Percentiles rank a stretch among this genome's conserved stretches.
These are phyloP conservation scores for Morpho achilles DNA, from an alignment of 2,888 invertebrate genomes.

Conservation along the genomic window DNA sequence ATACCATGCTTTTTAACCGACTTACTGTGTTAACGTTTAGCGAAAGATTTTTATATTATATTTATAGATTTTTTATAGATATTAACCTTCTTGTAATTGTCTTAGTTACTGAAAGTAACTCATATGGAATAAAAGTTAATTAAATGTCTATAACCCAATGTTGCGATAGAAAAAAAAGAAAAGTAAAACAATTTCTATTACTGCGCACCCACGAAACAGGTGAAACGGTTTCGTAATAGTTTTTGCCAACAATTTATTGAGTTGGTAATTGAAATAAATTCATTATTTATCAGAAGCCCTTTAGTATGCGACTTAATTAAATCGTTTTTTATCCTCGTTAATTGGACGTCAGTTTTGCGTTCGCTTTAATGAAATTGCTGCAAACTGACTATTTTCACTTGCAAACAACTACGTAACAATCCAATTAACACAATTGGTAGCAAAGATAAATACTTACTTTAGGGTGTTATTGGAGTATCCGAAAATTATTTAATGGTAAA, in stretches of 20 bases:
- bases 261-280: constrained; percentile 26
- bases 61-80: no score
- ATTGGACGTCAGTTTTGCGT: constrained; percentile 22
- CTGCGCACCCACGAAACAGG: background rate
- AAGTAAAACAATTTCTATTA: background rate
- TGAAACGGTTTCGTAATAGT: background rate
- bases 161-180: no score
- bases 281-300: constrained; percentile 31
- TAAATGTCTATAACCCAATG: no score
- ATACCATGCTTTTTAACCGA: no score
- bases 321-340: constrained; percentile 28
- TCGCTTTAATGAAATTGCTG: constrained; percentile 10
- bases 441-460: background rate
- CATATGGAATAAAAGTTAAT: no score
- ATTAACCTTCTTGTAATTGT: no score
- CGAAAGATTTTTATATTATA: no score
- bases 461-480: no score
- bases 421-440: constrained; percentile 1
- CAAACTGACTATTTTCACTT: constrained; percentile 10
- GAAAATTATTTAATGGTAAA: background rate
- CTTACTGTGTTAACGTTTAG: no score
- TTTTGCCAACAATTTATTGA: constrained; percentile 1
- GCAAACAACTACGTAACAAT: constrained; percentile 9
- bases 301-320: constrained; percentile 33
- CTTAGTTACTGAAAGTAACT: no score